Evolutionary conservation across 2,888 invertebrate species (phyloP).

Genomic region (Agrotis puta): DNA sequence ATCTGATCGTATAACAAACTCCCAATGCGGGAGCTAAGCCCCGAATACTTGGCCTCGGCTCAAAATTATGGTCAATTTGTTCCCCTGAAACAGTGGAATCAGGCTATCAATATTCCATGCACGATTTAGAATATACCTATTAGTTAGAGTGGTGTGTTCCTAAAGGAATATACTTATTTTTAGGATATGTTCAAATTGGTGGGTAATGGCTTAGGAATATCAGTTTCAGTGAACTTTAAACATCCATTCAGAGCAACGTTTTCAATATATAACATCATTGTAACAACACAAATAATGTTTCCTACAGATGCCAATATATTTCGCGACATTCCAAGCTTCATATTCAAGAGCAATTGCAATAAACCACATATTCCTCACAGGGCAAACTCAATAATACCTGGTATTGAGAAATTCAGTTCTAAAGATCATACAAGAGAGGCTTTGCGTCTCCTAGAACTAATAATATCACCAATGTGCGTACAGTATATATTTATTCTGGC

Average conservation of each 20-base stretch:
- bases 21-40: slow-evolving; percentile 14
- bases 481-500: neutral
- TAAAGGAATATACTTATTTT: neutral
- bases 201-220: neutral
- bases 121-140: slow-evolving; percentile 13
- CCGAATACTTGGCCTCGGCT: slow-evolving; percentile 28
- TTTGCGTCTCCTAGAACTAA: neutral
- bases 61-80: slow-evolving; percentile 38
- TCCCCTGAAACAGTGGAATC: slow-evolving; percentile 15
- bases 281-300: neutral
- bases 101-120: slow-evolving; percentile 26
- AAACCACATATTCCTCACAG: slow-evolving; percentile 2
- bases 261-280: neutral
- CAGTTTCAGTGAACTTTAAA: neutral
- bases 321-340: neutral
- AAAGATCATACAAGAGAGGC: neutral
- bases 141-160: slow-evolving; percentile 9
- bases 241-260: neutral
- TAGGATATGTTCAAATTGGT: neutral
- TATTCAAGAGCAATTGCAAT: slow-evolving; percentile 5
- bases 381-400: neutral
- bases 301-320: neutral
- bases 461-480: too few relatives aligned
- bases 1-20: slow-evolving; percentile 30
- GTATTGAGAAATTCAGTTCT: slow-evolving; percentile 5